Evolutionary conservation across 2,797 vertebrate species (phyloP), one percentile per base, ranked within the genome.

Genomic region (Chiroxiphia lanceolata): DNA sequence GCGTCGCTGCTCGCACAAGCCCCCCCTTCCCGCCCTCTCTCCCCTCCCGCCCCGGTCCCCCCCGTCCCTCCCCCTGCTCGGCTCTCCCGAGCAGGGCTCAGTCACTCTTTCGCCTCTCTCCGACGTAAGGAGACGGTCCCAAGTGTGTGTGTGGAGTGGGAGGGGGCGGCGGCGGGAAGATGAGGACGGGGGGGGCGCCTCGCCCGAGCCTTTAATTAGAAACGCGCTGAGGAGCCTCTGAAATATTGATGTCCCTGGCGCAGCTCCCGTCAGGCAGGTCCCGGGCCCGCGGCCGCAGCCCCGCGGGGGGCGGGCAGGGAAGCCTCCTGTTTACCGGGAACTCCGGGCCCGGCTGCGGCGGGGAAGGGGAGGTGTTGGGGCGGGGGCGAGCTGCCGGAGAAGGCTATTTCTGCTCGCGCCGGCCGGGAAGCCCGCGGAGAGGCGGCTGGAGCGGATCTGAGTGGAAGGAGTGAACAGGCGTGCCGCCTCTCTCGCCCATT

Each of bases 41-140:
- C n/a, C 74, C 56, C 70, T 57, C 76, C 90, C 67, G 40, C 85
- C 53, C 25, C 31, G 64, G 64, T 94, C 29, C 76, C 71, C 75
- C 86, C 86, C 56, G 60, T 69, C 78, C 93, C 90, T 87, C 93
- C 93, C 90, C 83, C 86, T 84, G 76, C 44, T 77, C 44, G 29
- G 81, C 63, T 77, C 85, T 90, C 80, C 65, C 64, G 69, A 74
- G 86, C 38, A 71, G 76, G 38, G 81, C 81, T 86, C 89, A 79
- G 89, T 89, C 91, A 74, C 82, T 85, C 71, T 67, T 81, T 69
- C 47, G 69, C n/a, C 47, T 26, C 64, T 36, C 88, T 92, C 95
- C 93, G 98, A 98, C 97, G 97, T 93, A 95, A 96, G 97, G 98
- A 98, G 95, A 95, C 91, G 98, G 98, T 98, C 98, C 97, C 98